Evolutionary conservation across 2,888 invertebrate species (phyloP).

Genomic region (Lasioglossum morio): DNA sequence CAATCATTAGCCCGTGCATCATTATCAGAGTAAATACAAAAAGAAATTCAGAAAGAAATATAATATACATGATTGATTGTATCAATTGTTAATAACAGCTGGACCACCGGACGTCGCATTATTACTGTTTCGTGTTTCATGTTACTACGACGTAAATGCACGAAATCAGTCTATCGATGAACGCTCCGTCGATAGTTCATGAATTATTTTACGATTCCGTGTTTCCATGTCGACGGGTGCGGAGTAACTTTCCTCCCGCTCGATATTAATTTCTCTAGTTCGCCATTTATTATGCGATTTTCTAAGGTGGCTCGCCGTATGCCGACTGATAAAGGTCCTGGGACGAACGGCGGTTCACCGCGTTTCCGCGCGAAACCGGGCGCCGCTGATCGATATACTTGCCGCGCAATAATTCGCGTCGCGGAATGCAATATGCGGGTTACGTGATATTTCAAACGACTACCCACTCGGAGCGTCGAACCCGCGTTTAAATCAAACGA

Average conservation of each 20-base stretch:
- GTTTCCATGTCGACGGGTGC: neutral
- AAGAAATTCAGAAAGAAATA: no score
- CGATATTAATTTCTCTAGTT: neutral
- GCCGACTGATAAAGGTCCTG: conserved; percentile 10
- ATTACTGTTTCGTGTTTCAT: neutral
- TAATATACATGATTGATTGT: no score
- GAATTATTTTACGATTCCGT: no score
- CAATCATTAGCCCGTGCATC: no score
- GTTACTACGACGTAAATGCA: neutral
- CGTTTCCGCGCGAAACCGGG: conserved; percentile 25
- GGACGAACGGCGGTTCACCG: neutral
- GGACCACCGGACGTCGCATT: no score
- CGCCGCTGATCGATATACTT: conserved; percentile 38
- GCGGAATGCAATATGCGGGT: conserved; percentile 42
- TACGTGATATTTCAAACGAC: conserved; percentile 55
- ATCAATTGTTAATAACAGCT: no score
- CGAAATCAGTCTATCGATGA: neutral
- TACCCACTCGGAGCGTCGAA: conserved; percentile 35
- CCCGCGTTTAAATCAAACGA: conserved; percentile 47
- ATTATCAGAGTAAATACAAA: no score
- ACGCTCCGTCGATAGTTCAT: neutral
- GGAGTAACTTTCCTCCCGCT: neutral
- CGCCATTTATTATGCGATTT: conserved; percentile 6
- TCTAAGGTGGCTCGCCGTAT: neutral
- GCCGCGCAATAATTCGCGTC: conserved; percentile 43